Evolutionary conservation across 2,797 vertebrate species (phyloP), one percentile per base, ranked within the genome.

Genomic region (Oceanodroma leucorhoa): DNA sequence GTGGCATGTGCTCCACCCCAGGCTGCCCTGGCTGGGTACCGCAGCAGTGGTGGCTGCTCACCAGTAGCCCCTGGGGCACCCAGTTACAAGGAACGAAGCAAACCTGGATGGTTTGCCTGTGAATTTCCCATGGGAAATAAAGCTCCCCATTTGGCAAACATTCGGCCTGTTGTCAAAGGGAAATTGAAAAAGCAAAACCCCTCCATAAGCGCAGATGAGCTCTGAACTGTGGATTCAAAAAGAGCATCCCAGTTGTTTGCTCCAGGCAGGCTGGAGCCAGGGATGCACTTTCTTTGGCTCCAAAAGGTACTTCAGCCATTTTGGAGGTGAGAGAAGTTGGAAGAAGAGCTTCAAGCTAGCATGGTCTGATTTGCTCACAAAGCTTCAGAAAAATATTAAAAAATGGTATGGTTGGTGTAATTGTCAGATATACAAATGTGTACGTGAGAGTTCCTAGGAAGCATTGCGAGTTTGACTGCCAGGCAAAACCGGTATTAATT

Each of bases 111-210:
- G 10, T 61, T 87, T 82, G 48, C 30, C 34, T 77, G 21, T 38
- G 40, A 86, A 46, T 29, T 66, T 24, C 40, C n/a, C 15, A 2
- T 2, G 27, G 58, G 78, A 92, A 73, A 91, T 41, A 77, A 62
- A 76, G 3, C 20, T 89, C 27, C 51, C 24, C 10, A 6, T 76
- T 90, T 92, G 69, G 48, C 57, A 78, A 70, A 66, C 53, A 5
- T 64, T 83, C 1, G 2, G 19, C 34, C 48, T 55, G 3, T 30
- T 55, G n/a, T 69, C 48, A 67, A 89, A 94, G 14, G 21, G 66
- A 91, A 95, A 87, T 29, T 80, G 64, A 70, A 93, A 95, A 81
- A 32, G 4, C 2, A 3, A 88, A 90, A 69, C 61, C 24, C 20
- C 15, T 88, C 41, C 20, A 0, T 36, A 81, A 81, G 16, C 41